Evolutionary conservation across 2,888 invertebrate species (phyloP).

Genomic region (Chelonus formosanus): DNA sequence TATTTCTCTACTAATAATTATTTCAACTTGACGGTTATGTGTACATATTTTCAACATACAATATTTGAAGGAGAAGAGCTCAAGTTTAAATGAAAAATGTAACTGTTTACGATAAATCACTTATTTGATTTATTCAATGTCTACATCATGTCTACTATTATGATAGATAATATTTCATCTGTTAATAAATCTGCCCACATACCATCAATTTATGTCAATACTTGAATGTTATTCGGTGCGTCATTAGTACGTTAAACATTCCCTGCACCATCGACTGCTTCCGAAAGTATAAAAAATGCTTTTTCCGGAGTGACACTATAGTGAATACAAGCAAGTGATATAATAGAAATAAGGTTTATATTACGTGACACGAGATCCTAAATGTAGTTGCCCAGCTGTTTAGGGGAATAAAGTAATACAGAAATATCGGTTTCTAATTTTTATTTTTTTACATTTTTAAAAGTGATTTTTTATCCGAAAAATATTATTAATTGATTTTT

Average conservation of each 20-base stretch:
- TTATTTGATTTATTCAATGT: too few species aligned
- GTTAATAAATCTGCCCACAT: conserved; percentile 2
- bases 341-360: conserved; percentile 7
- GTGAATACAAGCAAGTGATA: conserved; percentile 19
- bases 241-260: background rate
- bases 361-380: conserved; percentile 19
- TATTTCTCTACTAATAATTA: conserved; percentile 10
- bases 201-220: conserved; percentile 28
- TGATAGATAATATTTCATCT: too few species aligned
- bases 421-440: too few species aligned
- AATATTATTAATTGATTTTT: too few species aligned
- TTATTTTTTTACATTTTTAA: too few species aligned
- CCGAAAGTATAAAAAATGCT: background rate
- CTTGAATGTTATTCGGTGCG: background rate
- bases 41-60: too few species aligned
- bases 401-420: too few species aligned
- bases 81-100: too few species aligned
- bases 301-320: conserved; percentile 3
- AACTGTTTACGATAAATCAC: too few species aligned
- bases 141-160: too few species aligned
- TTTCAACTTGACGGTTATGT: conserved; percentile 1
- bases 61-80: too few species aligned
- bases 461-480: too few species aligned
- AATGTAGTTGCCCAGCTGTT: background rate
- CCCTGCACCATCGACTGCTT: background rate